Base-by-base conservation (phyloP, 1,140 invertebrate genomes). In the Acromyrmex echinatior region DNA sequence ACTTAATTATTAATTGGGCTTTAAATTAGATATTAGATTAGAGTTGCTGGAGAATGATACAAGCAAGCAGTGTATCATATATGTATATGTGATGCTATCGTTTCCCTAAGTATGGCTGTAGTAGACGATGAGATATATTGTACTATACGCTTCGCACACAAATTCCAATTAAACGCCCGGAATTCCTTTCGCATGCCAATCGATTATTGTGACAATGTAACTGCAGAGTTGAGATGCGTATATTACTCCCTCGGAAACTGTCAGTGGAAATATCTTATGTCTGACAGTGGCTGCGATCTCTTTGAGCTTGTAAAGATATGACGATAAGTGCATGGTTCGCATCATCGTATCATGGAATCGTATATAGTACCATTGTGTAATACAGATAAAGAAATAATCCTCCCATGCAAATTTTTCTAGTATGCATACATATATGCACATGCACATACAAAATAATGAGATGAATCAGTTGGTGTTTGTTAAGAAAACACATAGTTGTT, bases 101-200 rank as follows among this genome's bases (percentile, higher is more conserved):
- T 60, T 45, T 18, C n/a, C n/a, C 25, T 70, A 81, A 62, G 70
- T 62, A 63, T 21, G 56, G 25, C 16, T 82, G 62, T 63, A 76
- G 70, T 39, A 31, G 39, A 49, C 56, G 56, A 62, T 39, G 71
- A 62, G 60, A 76, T 39, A 62, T 53, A 28, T 45, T 56, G 16
- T 25, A 10, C n/a, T 58, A 53, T 58, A 39, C 28, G 10, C 39
- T 63, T 71, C 35, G 25, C 56, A 35, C 56, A 74, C 70, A 84
- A 76, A 82, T 82, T 74, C 80, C 80, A 82, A 82, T 82, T 82
- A 82, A 82, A 82, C 68, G 68, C 18, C 39, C 39, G 80, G 80
- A 74, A 82, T 82, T 82, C 80, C 80, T 82, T 82, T 74, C 70
- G 80, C 80, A 14, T 82, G 80, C 80, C 80, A 60, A 82, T 82